A percentile compares a stretch with the other conserved stretches of the same genome.
phyloP scores from a whole-genome alignment of 2,797 vertebrate genomes.

The Gila robusta region DNA sequence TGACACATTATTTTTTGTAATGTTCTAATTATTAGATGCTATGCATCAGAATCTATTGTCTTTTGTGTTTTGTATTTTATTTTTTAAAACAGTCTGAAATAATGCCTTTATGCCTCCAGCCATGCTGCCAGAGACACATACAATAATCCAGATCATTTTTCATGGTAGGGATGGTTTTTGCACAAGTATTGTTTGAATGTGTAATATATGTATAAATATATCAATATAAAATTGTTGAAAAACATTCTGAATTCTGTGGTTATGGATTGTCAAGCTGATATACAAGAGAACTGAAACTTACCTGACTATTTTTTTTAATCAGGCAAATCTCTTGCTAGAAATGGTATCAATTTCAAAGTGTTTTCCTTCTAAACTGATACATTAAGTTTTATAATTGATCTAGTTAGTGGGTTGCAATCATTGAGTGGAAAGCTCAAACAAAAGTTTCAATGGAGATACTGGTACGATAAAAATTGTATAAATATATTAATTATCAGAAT shows the following conservation, averaged over 20 bases:
- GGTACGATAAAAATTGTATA: no score
- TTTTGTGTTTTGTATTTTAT: slow-evolving; percentile 65
- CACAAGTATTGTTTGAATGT: slow-evolving; percentile 67
- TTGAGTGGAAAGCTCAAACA: neutral
- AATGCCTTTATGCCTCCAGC: slow-evolving; percentile 56
- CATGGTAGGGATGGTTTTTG: slow-evolving; percentile 63
- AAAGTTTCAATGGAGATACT: no score
- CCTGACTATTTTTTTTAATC: neutral
- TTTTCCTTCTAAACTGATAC: neutral
- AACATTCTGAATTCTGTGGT: slow-evolving; percentile 24
- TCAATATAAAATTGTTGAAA: slow-evolving; percentile 52
- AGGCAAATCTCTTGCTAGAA: neutral
- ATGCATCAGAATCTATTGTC: slow-evolving; percentile 73
- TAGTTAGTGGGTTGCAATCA: neutral
- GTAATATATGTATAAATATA: slow-evolving; percentile 61
- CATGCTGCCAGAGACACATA: slow-evolving; percentile 59
- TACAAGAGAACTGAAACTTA: neutral
- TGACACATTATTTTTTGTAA: slow-evolving; percentile 69
- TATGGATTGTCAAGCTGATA: slow-evolving; percentile 1
- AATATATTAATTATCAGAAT: neutral
- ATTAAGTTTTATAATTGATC: neutral
- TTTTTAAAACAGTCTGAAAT: slow-evolving; percentile 67
- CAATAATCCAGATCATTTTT: slow-evolving; percentile 58
- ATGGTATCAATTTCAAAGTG: neutral
- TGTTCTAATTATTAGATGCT: slow-evolving; percentile 76